phyloP scores from a whole-genome alignment of 2,113 vertebrate species.

The Ceratotherium simum region DNA sequence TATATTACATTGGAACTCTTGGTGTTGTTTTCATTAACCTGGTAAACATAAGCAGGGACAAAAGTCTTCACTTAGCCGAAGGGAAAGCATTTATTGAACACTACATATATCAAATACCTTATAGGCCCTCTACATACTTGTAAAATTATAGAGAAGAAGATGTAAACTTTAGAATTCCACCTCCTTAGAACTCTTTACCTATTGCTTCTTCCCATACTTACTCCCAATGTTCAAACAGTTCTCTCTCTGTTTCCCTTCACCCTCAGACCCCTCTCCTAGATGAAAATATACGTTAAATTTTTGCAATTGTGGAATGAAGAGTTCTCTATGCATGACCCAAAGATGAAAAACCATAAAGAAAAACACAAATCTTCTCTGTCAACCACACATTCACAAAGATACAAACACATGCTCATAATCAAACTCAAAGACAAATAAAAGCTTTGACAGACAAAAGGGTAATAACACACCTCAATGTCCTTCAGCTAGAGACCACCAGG shows the following conservation, averaged over 20 bases:
- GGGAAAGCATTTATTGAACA: background rate
- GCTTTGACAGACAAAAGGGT: background rate
- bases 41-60: too few relatives aligned
- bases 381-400: background rate
- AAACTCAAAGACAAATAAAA: background rate
- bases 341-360: background rate
- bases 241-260: background rate
- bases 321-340: background rate
- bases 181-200: background rate
- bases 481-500: background rate
- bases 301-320: background rate
- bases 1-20: too few relatives aligned
- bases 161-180: background rate
- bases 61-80: background rate
- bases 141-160: background rate
- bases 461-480: background rate
- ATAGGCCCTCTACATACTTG: background rate
- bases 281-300: background rate
- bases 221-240: background rate
- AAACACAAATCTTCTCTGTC: background rate
- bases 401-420: background rate
- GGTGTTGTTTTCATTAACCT: too few relatives aligned
- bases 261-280: background rate
- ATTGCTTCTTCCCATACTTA: background rate
- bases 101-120: background rate